Percentiles rank a stretch among this genome's conserved stretches.
Conservation (phyloP, 2,888 invertebrate genomes). For the Hoplodrina ambigua region DNA sequence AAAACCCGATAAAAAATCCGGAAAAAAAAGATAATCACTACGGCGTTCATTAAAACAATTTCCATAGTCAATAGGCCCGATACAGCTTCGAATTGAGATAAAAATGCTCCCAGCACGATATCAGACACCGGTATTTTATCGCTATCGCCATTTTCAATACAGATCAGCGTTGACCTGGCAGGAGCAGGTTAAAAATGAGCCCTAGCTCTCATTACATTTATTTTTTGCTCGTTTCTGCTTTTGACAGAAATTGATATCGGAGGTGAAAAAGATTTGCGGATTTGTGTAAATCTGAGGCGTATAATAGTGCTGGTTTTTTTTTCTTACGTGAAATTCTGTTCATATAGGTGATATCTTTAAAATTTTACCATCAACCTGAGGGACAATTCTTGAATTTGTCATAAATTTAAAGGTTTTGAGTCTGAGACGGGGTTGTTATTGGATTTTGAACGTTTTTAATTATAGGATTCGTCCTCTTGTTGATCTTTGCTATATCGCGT, state of each 20-base stretch:
- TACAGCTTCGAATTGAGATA: slow-evolving; percentile 17
- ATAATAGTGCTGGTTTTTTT: slow-evolving; percentile 3
- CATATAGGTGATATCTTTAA: neutral
- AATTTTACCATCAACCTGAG: too few species aligned
- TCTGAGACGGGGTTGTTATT: too few species aligned
- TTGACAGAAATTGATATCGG: slow-evolving; percentile 55
- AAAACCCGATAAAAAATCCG: neutral
- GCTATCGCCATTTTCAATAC: slow-evolving; percentile 48
- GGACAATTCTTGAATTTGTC: too few species aligned
- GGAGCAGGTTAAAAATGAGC: slow-evolving; percentile 53
- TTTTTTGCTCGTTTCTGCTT: slow-evolving; percentile 49
- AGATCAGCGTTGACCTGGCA: slow-evolving; percentile 51
- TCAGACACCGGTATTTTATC: slow-evolving; percentile 46
- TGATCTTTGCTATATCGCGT: too few species aligned
- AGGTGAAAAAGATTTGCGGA: slow-evolving; percentile 14
- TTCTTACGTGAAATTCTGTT: neutral
- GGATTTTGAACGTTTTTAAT: too few species aligned
- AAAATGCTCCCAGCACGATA: slow-evolving; percentile 36
- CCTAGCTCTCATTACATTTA: slow-evolving; percentile 57
- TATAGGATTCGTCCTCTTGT: too few species aligned
- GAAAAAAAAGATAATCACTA: slow-evolving; percentile 2
- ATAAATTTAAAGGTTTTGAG: too few species aligned
- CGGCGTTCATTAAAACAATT: slow-evolving; percentile 31
- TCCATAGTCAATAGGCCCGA: slow-evolving; percentile 31
- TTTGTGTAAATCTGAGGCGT: slow-evolving; percentile 13